Percentiles rank a stretch among this genome's conserved stretches.
Evolutionary conservation across 2,113 vertebrate genomes (phyloP).

Genomic region (Indicator maculatus): DNA sequence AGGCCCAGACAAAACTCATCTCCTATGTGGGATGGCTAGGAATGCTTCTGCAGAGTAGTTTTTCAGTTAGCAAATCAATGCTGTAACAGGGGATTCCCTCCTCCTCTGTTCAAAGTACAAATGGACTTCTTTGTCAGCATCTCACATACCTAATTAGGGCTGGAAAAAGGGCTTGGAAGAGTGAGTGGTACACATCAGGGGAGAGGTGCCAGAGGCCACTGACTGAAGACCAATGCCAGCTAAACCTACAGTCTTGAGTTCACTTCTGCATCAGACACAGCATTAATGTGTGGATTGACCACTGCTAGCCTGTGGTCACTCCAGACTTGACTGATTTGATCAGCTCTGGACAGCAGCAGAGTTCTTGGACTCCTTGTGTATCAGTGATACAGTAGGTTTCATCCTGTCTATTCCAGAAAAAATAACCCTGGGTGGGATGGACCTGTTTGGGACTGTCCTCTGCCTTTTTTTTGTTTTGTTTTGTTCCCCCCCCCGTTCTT

Average conservation of each 20-base stretch:
- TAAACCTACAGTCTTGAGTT: background rate
- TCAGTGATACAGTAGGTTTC: background rate
- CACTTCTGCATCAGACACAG: background rate
- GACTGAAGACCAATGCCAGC: background rate
- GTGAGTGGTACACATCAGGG: background rate
- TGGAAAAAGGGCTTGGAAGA: background rate
- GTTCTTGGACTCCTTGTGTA: background rate
- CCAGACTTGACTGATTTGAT: background rate
- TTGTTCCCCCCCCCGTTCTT: background rate
- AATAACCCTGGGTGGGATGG: background rate
- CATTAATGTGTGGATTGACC: background rate
- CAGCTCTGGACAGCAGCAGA: background rate
- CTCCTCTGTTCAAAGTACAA: background rate
- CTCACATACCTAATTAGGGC: background rate
- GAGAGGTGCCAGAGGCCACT: background rate
- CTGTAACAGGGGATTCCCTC: background rate
- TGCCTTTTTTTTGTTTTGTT: background rate
- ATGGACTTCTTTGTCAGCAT: background rate
- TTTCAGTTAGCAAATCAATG: background rate
- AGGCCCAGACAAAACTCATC: background rate
- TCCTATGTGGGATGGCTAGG: background rate
- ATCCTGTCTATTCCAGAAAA: background rate
- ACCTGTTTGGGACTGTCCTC: background rate
- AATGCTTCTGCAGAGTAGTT: background rate
- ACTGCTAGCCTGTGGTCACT: background rate